Evolutionary conservation across 2,888 invertebrate genomes (phyloP).

Genomic region (Ichneumoninae sp.): DNA sequence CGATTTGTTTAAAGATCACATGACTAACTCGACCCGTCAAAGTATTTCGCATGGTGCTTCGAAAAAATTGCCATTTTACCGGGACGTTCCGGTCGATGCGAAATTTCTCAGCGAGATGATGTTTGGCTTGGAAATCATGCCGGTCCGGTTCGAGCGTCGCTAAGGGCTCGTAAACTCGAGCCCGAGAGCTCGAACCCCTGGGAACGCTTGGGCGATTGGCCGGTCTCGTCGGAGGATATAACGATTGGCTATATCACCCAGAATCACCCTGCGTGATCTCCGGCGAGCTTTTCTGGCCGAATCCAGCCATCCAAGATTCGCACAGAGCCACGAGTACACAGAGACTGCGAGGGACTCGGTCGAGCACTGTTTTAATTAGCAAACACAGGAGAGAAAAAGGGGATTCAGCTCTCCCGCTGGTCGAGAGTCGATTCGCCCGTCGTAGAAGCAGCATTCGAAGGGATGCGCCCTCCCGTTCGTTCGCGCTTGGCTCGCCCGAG

Average conservation of each 20-base stretch:
- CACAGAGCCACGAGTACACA: not conserved
- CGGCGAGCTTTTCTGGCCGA: not conserved
- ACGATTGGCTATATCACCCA: not conserved
- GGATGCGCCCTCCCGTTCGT: conserved; percentile 17
- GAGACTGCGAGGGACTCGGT: conserved; percentile 21
- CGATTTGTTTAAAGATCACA: too few relatives aligned
- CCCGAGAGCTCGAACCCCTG: not conserved
- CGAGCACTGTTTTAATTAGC: conserved; percentile 57
- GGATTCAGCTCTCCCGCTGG: conserved; percentile 36
- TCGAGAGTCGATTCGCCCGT: conserved; percentile 38
- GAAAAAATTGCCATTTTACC: too few relatives aligned
- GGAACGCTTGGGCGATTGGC: not conserved
- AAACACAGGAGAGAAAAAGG: conserved; percentile 50
- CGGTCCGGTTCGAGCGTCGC: not conserved
- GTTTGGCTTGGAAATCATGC: not conserved
- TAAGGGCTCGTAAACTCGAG: not conserved
- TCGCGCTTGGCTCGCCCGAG: conserved; percentile 33
- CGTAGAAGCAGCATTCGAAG: not conserved
- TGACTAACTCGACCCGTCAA: too few relatives aligned
- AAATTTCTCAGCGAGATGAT: not conserved
- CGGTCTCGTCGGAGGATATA: not conserved
- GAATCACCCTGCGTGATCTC: not conserved
- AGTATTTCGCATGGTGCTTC: too few relatives aligned
- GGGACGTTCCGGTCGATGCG: not conserved
- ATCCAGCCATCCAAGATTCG: conserved; percentile 6